A percentile compares a stretch with the other conserved stretches of the same genome.
Evolutionary conservation across 92 coral and sea anemone genomes (phyloP).

Genomic region (Actinernus sp.): DNA sequence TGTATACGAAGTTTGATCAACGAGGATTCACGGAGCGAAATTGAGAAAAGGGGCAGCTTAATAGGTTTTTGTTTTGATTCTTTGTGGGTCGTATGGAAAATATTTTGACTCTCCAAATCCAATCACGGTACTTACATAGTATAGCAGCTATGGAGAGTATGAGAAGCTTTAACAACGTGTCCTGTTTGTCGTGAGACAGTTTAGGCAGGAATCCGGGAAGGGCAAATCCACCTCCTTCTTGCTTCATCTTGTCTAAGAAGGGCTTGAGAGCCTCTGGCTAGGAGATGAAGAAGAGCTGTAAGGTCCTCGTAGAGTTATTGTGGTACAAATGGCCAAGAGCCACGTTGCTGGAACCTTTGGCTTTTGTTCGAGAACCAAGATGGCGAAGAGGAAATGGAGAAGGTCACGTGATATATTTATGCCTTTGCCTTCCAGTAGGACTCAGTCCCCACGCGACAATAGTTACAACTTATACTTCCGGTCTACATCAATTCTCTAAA

Average conservation of each 20-base stretch:
- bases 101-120: too few species aligned
- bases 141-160: conserved; percentile 88
- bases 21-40: too few species aligned
- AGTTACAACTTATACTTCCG: too few species aligned
- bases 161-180: conserved; percentile 94
- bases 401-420: conserved; percentile 71
- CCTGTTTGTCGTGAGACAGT: conserved; percentile 94
- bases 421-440: too few species aligned
- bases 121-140: conserved; percentile 93
- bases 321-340: conserved; percentile 74
- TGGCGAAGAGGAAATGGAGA: conserved; percentile 83
- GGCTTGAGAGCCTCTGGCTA: conserved; percentile 13
- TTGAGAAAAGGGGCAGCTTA: too few species aligned
- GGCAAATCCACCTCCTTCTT: conserved; percentile 83
- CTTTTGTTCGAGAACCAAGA: conserved; percentile 87
- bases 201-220: conserved; percentile 89
- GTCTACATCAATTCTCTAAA: too few species aligned
- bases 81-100: too few species aligned
- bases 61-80: too few species aligned
- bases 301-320: conserved; percentile 24
- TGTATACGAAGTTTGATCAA: too few species aligned
- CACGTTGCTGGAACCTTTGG: conserved; percentile 91
- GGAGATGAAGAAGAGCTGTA: conserved; percentile 24
- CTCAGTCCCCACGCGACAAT: too few species aligned
- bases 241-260: conserved; percentile 69